Evolutionary conservation across 2,888 invertebrate genomes (phyloP).

Genomic region (Boloria selene): DNA sequence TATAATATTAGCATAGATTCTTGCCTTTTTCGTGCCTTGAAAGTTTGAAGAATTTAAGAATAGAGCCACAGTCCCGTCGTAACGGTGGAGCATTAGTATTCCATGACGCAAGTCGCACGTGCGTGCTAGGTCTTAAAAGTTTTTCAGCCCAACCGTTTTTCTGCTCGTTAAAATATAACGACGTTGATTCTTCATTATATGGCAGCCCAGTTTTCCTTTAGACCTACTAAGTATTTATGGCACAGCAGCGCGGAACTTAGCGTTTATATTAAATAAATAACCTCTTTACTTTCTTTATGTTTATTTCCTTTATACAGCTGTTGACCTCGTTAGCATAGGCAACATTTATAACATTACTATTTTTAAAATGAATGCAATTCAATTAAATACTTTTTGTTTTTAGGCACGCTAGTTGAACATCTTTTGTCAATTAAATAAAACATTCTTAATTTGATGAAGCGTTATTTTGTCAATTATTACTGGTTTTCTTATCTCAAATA

Average conservation of each 20-base stretch:
- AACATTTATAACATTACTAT: neutral
- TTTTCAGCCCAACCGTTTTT: conserved; percentile 29
- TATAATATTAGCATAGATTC: neutral
- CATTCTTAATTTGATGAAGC: no score
- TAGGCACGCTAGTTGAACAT: no score
- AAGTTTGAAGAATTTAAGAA: conserved; percentile 12
- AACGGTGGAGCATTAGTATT: conserved; percentile 24
- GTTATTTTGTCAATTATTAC: no score
- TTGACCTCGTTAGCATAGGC: conserved; percentile 8
- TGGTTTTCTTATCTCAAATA: no score
- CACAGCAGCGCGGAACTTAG: conserved; percentile 31
- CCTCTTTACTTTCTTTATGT: conserved; percentile 20
- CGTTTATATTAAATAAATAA: conserved; percentile 36
- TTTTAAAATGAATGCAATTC: no score
- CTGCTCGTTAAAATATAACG: conserved; percentile 37
- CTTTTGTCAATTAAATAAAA: no score
- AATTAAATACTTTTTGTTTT: no score
- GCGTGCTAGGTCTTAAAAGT: conserved; percentile 28
- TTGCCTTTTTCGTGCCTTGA: neutral
- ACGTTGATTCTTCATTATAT: conserved; percentile 41
- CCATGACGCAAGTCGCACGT: conserved; percentile 30
- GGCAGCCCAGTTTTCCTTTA: conserved; percentile 38
- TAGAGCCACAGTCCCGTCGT: conserved; percentile 18
- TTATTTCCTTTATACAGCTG: conserved; percentile 10
- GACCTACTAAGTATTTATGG: conserved; percentile 33